Conservation (phyloP, 2,797 vertebrate species). For the Falco rusticolus region DNA sequence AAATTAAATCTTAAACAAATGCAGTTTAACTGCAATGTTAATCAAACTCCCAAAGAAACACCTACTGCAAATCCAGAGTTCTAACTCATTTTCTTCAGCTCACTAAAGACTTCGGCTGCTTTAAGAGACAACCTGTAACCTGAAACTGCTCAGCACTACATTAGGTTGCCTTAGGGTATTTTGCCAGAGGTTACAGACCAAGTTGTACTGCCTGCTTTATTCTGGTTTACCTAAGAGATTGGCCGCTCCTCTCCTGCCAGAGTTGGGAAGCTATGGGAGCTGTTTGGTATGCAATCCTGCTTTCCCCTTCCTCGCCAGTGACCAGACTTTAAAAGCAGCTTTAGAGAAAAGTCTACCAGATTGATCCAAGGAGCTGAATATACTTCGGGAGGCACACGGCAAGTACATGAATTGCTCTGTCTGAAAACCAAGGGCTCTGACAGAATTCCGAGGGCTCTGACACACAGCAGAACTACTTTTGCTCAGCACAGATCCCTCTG, state of each 20-base stretch:
- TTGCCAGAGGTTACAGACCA: neutral
- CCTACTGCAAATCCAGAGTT: neutral
- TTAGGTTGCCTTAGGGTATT: neutral
- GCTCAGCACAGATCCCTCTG: neutral
- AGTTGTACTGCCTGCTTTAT: neutral
- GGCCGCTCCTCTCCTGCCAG: neutral
- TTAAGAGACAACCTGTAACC: neutral
- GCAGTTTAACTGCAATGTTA: accelerated
- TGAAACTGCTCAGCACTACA: neutral
- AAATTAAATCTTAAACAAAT: neutral
- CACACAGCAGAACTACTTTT: neutral
- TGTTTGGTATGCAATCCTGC: neutral
- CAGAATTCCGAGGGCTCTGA: neutral
- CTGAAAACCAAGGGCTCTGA: too few relatives aligned
- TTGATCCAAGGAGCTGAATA: neutral
- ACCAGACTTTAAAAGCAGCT: neutral
- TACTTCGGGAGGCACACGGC: accelerated
- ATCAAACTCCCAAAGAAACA: accelerated
- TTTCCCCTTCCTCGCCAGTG: neutral
- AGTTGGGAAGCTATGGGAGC: neutral
- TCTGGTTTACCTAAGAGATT: accelerated
- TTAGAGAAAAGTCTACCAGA: neutral
- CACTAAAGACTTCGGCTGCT: neutral
- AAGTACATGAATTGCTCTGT: accelerated
- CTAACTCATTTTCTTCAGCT: neutral